Base-by-base conservation (phyloP, 2,888 invertebrate genomes). In the Idaea dimidiata region DNA sequence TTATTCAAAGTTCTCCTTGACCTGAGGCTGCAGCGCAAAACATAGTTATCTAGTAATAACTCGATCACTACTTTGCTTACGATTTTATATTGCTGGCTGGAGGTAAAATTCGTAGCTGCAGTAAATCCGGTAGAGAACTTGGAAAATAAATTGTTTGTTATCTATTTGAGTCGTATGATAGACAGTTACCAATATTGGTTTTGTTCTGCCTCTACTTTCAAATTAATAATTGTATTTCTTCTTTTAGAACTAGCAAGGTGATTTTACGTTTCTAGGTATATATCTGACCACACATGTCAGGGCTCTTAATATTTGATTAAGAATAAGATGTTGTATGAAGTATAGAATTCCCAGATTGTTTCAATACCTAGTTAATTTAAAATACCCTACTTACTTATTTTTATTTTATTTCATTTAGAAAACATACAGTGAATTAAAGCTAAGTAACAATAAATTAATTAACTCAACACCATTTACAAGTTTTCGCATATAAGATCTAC, bases 21-120 rank as follows among this genome's bases (percentile, higher is more conserved):
- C 66, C 62, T 58, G 61, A 55, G 54, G 66, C 53, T 54, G 57
- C 32, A 62, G 32, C 33, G 61, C 66, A 63, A 62, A 59, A 54
- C 0, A 8, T 24, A 24, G 24, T 24, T 24, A 24, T 24, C 24
- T 24, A 5, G 24, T 24, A 24, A 58, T 61, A 59, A 62, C 61
- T 66, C 64, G 61, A 67, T 61, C 60, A 54, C 55, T 58, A 63
- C 43, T 65, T 61, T 60, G 59, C 61, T 61, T 64, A 43, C 43
- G 14, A 43, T 43, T 43, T 43, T 43, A 43, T 14, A 14, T 14
- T 10, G 43, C 14, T 14, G 8, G 0, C 8, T 43, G 43, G 8
- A 43, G 43, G 43, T 43, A 43, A 8, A 43, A 7, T 8, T 8
- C 43, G 43, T 43, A 43, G 43, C 43, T 43, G 14, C 43, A 43